These are phyloP conservation scores for Ophion obscuratus DNA, from an alignment of 2,888 invertebrate species.

Conservation along the genomic window DNA sequence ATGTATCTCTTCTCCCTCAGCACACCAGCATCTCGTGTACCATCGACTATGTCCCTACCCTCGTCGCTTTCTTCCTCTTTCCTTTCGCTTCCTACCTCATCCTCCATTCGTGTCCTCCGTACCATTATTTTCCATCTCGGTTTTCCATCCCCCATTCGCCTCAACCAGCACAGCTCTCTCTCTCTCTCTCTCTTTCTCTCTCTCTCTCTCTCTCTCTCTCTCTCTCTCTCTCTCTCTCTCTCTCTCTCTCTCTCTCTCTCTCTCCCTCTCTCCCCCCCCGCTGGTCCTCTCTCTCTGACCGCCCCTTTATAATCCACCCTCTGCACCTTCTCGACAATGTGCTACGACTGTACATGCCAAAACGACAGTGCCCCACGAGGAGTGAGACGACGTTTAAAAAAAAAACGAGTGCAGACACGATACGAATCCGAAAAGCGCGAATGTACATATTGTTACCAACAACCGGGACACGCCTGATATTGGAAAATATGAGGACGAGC, in stretches of 20 bases:
- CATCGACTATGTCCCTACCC: conserved; percentile 13
- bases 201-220: conserved; percentile 37
- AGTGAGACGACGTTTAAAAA: too few relatives aligned
- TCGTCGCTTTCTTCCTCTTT: conserved; percentile 27
- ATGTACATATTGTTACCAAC: too few relatives aligned
- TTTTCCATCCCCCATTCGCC: conserved; percentile 26
- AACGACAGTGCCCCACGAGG: too few relatives aligned
- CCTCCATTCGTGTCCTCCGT: conserved; percentile 9
- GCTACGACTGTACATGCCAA: too few relatives aligned
- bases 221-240: too few relatives aligned
- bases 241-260: conserved; percentile 25
- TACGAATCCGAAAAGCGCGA: too few relatives aligned
- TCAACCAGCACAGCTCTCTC: conserved; percentile 10
- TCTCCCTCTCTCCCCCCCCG: background rate
- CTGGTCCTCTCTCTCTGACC: too few relatives aligned
- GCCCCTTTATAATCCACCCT: too few relatives aligned
- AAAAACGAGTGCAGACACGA: too few relatives aligned
- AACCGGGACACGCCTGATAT: too few relatives aligned
- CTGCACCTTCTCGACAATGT: too few relatives aligned
- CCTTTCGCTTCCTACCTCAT: conserved; percentile 30
- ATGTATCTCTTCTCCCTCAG: background rate
- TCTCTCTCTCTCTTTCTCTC: conserved; percentile 4
- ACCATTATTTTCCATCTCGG: conserved; percentile 38
- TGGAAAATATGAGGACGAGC: too few relatives aligned
- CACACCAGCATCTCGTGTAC: conserved; percentile 4